Evolutionary conservation across 2,888 invertebrate genomes (phyloP), one percentile per base, ranked within the genome.

Genomic region (Ophion ventricosus): DNA sequence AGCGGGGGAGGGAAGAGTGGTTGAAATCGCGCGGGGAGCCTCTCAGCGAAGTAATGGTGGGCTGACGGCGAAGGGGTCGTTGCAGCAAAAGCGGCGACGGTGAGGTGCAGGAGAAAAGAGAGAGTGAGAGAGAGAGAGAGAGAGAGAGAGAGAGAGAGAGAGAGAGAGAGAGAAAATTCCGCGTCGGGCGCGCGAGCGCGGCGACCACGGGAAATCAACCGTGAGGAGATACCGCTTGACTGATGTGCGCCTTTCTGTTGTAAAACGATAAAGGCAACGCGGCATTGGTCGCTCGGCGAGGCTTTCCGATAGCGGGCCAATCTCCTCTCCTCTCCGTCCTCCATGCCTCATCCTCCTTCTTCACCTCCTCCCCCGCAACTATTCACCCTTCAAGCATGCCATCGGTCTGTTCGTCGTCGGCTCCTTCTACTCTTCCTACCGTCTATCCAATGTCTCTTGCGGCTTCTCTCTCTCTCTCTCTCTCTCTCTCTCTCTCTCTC

Each of bases 181-280:
- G 83, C 87, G 85, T 75, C 84, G 84, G 89, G 88, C 90, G 80
- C 88, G 88, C 89, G 84, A 73, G 77, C 88, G 91, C 57, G 54
- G 49, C 92, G 93, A 89, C 93, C 92, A 93, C 93, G 93, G 93
- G 93, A 93, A 93, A 93, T 93, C 93, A 93, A 93, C 91, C 93
- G 93, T 93, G 93, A 93, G 93, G 92, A 93, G 93, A 93, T 93
- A 93, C 92, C 92, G 91, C 91, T 92, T 93, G 93, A 93, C 93
- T 93, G 93, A 93, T 93, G 93, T 92, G 93, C 93, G 92, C 93
- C 92, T 93, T 93, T 93, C 93, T 93, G 93, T 93, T 93, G 93
- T 92, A 93, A 93, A 93, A 93, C 92, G 93, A 93, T 93, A 93
- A 93, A 93, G 93, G 93, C 92, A 92, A 90, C 91, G 91, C 91